Conservation (phyloP, 2,113 vertebrate species). For the Fulica atra region DNA sequence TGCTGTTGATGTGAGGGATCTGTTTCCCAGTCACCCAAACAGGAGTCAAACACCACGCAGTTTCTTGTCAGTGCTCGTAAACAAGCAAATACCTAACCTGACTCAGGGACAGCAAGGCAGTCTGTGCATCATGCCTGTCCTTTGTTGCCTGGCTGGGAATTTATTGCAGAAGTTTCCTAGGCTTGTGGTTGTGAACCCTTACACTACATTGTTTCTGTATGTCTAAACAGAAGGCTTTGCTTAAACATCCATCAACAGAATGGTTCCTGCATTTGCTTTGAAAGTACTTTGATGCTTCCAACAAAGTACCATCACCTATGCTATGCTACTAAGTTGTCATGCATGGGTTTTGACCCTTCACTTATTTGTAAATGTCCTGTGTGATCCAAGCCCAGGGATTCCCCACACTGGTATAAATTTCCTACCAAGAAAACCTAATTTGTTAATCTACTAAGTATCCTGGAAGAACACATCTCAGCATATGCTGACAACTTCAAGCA, state of each 20-base stretch:
- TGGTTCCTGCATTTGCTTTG: neutral
- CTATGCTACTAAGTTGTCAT: neutral
- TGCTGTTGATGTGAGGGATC: slow-evolving; percentile 11
- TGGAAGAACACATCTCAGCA: neutral
- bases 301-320: neutral
- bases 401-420: neutral
- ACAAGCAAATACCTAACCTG: neutral
- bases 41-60: neutral
- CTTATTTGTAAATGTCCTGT: neutral
- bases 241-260: neutral
- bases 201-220: neutral
- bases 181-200: neutral
- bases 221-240: neutral
- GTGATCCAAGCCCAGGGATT: neutral
- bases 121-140: neutral
- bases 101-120: neutral
- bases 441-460: neutral
- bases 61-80: neutral
- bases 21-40: slow-evolving; percentile 31
- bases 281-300: neutral
- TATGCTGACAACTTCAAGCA: neutral
- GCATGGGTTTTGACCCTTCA: neutral
- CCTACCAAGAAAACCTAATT: neutral
- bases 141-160: neutral
- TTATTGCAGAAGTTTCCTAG: neutral